phyloP scores from a whole-genome alignment of 1,140 invertebrate genomes.

The Pseudomyrmex cubaensis region DNA sequence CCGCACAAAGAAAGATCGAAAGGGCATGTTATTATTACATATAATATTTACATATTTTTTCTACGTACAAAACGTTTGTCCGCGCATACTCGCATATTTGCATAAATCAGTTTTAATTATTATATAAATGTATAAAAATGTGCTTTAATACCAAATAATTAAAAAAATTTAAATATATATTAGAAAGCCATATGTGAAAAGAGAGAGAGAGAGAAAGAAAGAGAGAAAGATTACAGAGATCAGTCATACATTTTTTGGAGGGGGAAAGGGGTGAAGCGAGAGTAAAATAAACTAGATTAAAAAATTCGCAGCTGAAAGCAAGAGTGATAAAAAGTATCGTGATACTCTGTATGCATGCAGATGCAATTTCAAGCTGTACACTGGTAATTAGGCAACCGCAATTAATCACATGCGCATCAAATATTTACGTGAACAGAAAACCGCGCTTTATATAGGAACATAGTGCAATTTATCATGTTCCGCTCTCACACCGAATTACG shows the following conservation, averaged over 20 bases:
- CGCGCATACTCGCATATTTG: too few species aligned
- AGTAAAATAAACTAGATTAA: constrained; percentile 32
- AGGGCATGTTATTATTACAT: constrained; percentile 6
- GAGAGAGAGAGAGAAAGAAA: background rate
- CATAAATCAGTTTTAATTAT: too few species aligned
- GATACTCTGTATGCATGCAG: constrained; percentile 32
- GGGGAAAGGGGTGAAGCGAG: background rate
- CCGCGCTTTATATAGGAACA: constrained; percentile 52
- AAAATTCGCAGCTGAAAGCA: background rate
- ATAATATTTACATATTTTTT: background rate
- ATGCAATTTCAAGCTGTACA: constrained; percentile 48
- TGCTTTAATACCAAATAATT: background rate
- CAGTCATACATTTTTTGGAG: background rate
- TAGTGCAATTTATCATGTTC: constrained; percentile 59
- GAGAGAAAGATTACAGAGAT: background rate
- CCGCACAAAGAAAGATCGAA: constrained; percentile 1
- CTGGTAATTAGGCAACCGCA: constrained; percentile 56
- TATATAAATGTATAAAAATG: too few species aligned
- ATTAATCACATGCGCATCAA: constrained; percentile 59
- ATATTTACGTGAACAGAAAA: constrained; percentile 45
- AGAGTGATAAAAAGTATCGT: background rate
- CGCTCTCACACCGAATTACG: constrained; percentile 42
- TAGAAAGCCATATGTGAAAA: background rate
- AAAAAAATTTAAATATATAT: background rate
- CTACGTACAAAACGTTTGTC: background rate